phyloP scores from a whole-genome alignment of 2,888 invertebrate species.

The Caenorhabditis zanzibari region DNA sequence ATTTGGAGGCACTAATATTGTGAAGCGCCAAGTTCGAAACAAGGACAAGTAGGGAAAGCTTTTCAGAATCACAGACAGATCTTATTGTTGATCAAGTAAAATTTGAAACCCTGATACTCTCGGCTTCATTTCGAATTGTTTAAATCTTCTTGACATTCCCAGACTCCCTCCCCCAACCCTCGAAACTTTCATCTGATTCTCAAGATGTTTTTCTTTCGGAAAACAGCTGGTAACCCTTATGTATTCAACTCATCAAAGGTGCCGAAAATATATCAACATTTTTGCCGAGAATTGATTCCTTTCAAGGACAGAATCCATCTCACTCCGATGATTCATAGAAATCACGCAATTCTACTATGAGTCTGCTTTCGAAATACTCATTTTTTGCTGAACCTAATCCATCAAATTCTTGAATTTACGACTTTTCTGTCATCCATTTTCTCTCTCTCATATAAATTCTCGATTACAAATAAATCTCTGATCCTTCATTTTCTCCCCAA shows the following conservation, averaged over 20 bases:
- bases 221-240: neutral
- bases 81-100: too few relatives aligned
- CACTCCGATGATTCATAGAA: neutral
- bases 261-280: neutral
- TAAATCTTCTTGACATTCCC: too few relatives aligned
- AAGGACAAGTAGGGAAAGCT: too few relatives aligned
- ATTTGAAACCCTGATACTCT: too few relatives aligned
- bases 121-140: too few relatives aligned
- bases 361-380: neutral
- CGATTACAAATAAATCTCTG: conserved; percentile 27
- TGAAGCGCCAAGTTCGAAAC: too few relatives aligned
- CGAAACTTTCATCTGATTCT: neutral
- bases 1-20: too few relatives aligned
- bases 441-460: neutral
- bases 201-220: neutral
- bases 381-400: conserved; percentile 18
- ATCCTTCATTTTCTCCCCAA: neutral
- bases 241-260: neutral
- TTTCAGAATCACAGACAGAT: too few relatives aligned
- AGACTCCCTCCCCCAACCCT: neutral
- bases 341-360: neutral
- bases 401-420: conserved; percentile 32
- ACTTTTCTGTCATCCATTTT: conserved; percentile 21
- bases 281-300: neutral
- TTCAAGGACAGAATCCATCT: neutral